Conservation (phyloP, 2,888 invertebrate genomes). For the Lithophane leautieri region DNA sequence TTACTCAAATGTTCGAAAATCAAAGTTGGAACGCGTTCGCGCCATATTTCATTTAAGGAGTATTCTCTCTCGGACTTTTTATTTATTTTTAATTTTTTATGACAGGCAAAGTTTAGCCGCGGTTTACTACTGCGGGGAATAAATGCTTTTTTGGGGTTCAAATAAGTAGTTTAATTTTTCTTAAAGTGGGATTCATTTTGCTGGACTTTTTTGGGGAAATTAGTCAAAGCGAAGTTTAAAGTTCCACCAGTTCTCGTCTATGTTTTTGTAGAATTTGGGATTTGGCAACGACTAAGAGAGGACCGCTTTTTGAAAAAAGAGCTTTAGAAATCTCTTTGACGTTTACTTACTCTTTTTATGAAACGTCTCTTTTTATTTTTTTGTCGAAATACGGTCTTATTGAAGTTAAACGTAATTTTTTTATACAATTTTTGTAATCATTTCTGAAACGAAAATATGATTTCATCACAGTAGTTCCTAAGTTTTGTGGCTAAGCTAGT, state of each 20-base stretch:
- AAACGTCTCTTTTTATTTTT: too few relatives aligned
- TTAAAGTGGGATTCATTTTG: not conserved
- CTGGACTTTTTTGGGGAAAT: not conserved
- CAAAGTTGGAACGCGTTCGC: slow-evolving; percentile 44
- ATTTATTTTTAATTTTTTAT: slow-evolving; percentile 51
- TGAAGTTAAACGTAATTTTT: not conserved
- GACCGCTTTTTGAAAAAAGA: not conserved
- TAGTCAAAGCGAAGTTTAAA: slow-evolving; percentile 13
- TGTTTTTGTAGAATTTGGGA: not conserved
- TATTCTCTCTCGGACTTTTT: slow-evolving; percentile 7
- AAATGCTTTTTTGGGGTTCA: not conserved
- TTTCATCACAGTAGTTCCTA: not conserved
- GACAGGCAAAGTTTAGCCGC: slow-evolving; percentile 23
- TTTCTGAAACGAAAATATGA: not conserved
- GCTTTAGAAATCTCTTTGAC: not conserved
- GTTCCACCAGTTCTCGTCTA: slow-evolving; percentile 1
- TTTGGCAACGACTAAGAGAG: not conserved
- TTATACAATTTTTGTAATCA: not conserved
- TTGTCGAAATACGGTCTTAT: not conserved
- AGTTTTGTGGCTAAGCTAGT: not conserved
- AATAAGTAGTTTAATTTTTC: not conserved
- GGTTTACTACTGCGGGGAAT: slow-evolving; percentile 24
- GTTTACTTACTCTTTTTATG: too few relatives aligned
- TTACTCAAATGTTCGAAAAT: slow-evolving; percentile 37
- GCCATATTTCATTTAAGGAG: slow-evolving; percentile 45